A percentile compares a stretch with the other conserved stretches of the same genome.
phyloP scores from a whole-genome alignment of 2,888 invertebrate genomes.

The Subacronicta megacephala region DNA sequence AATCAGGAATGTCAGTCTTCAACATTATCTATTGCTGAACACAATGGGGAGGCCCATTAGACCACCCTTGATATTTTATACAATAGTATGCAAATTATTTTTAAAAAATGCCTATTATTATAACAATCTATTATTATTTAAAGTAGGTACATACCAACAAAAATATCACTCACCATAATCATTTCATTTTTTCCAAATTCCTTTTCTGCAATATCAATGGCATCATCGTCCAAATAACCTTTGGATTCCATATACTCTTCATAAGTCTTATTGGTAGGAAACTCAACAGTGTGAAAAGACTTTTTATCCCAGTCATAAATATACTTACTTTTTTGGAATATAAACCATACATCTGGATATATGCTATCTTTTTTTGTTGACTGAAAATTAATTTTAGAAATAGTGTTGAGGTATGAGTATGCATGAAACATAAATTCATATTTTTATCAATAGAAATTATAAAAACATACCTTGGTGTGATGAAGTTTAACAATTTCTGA shows the following conservation, averaged over 20 bases:
- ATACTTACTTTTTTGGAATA: conserved; percentile 99
- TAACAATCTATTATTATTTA: too few species aligned
- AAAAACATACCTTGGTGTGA: conserved; percentile 87
- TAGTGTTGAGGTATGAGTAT: neutral
- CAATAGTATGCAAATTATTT: too few species aligned
- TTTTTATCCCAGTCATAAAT: conserved; percentile 95
- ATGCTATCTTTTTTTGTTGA: conserved; percentile 82
- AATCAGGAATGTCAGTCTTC: too few species aligned
- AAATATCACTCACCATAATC: conserved; percentile 91
- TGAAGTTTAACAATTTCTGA: conserved; percentile 96
- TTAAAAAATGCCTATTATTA: too few species aligned
- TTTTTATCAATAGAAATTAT: neutral
- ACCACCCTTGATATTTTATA: too few species aligned
- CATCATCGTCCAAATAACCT: conserved; percentile 95
- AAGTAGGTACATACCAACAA: too few species aligned
- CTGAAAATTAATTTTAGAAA: conserved; percentile 54
- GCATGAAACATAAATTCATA: conserved; percentile 4
- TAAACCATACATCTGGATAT: conserved; percentile 94
- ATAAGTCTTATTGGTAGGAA: conserved; percentile 93
- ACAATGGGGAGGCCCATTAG: too few species aligned
- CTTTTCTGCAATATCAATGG: conserved; percentile 93
- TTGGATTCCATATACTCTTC: conserved; percentile 94
- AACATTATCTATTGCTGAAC: too few species aligned
- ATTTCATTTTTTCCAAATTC: conserved; percentile 97
- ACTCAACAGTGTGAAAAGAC: conserved; percentile 94